Evolutionary conservation across 2,797 vertebrate genomes (phyloP), one percentile per base, ranked within the genome.

Genomic region (Sebastes iracundus): DNA sequence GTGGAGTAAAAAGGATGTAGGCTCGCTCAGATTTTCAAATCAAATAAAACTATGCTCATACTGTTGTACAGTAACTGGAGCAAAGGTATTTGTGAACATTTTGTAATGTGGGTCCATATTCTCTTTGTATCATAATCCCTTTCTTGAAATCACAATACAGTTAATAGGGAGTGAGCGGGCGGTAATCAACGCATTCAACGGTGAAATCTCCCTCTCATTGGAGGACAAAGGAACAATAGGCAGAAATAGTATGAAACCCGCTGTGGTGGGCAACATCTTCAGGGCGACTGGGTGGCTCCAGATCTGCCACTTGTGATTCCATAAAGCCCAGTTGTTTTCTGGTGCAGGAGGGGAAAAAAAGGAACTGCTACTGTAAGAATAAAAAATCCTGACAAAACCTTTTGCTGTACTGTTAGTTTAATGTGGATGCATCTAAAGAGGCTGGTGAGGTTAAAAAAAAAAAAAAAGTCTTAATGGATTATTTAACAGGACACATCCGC

Each of bases 401-500:
- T 80, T 71, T 52, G 60, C 78, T 78, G 75, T 66, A 33, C 23
- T 10, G 18, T 67, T 76, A 25, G 64, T 81, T 84, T 88, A 87
- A 84, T 74, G 79, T 18, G 58, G 80, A 90, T 75, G 75, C 82
- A 87, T 72, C 80, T 63, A 62, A 84, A 85, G 82, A 80, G 83
- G 52, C 64, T 53, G 77, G 72, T 66, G 76, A 80, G 78, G 86
- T 83, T n/a, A 64, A 32, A 23, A 65, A 18, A 64, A 70, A 28
- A 59, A 69, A 82, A 67, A 86, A 82, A 59, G 56, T 83, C 86
- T 88, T 90, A 92, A 93, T 94, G 86, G 91, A 94, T 94, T 94
- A 93, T 93, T 95, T 91, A 94, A 93, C 85, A 94, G 92, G 91
- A 93, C 90, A 90, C 88, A 91, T 92, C 91, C 86, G 72, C 89